A percentile compares a stretch with the other conserved stretches of the same genome.
phyloP scores from a whole-genome alignment of 2,113 vertebrate genomes.

The Chelonoidis abingdonii region DNA sequence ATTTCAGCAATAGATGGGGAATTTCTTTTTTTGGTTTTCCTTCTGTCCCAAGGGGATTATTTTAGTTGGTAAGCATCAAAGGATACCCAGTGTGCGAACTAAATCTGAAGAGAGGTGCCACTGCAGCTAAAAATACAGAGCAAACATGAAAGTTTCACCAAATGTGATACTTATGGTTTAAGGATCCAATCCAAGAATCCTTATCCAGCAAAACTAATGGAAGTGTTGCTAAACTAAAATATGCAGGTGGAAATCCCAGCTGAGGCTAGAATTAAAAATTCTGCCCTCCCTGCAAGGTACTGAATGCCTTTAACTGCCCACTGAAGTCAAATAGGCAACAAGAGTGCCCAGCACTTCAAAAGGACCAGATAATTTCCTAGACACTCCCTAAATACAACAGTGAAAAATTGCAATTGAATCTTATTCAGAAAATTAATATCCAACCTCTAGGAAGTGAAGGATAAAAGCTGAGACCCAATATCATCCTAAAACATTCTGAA shows the following conservation, averaged over 20 bases:
- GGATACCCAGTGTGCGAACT: not conserved
- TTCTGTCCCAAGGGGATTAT: not conserved
- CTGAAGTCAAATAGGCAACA: not conserved
- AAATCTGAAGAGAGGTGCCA: conserved; percentile 3
- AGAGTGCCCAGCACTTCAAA: not conserved
- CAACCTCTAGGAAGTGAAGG: not conserved
- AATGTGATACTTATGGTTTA: not conserved
- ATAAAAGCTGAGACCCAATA: not conserved
- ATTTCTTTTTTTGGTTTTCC: conserved; percentile 31
- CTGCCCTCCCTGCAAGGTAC: not conserved
- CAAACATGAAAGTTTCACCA: not conserved
- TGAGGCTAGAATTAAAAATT: not conserved
- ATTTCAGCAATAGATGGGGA: not conserved
- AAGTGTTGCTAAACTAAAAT: not conserved
- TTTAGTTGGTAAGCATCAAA: conserved; percentile 35
- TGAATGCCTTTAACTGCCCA: not conserved
- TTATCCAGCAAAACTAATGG: not conserved
- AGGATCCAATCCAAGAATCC: not conserved
- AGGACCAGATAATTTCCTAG: not conserved
- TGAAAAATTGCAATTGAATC: not conserved
- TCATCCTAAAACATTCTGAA: not conserved
- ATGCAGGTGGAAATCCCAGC: not conserved
- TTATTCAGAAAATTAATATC: not conserved
- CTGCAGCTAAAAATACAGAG: conserved; percentile 23
- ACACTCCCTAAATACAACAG: not conserved